These are phyloP conservation scores for Plumapathes pennacea DNA, from an alignment of 92 coral and sea anemone species.

Conservation along the genomic window DNA sequence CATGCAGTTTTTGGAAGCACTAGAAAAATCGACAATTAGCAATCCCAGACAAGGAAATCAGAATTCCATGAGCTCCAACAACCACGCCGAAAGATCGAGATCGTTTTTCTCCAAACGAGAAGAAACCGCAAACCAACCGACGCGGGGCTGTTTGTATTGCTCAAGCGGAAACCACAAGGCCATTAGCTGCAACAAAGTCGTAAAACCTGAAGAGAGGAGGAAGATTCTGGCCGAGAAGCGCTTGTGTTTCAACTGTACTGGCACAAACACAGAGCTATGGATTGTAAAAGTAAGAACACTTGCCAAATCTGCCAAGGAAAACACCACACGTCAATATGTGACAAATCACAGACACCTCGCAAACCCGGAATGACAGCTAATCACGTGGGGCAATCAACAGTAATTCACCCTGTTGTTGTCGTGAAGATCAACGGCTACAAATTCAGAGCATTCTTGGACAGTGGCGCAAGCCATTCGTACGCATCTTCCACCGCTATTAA, in stretches of 20 bases:
- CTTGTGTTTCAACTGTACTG: constrained; percentile 66
- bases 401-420: constrained; percentile 54
- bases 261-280: constrained; percentile 45
- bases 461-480: constrained; percentile 62
- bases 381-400: constrained; percentile 32
- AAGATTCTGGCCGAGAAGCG: constrained; percentile 44
- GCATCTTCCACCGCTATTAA: constrained; percentile 53
- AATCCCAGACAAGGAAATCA: constrained; percentile 48
- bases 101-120: constrained; percentile 7
- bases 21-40: constrained; percentile 33
- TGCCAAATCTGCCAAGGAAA: constrained; percentile 38
- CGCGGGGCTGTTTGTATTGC: constrained; percentile 17
- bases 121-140: constrained; percentile 14
- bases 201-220: constrained; percentile 42
- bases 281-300: constrained; percentile 50
- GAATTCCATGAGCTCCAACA: not conserved
- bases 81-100: constrained; percentile 5
- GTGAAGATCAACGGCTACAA: constrained; percentile 40
- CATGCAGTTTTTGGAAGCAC: constrained; percentile 22
- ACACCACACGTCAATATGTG: constrained; percentile 66
- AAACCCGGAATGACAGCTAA: constrained; percentile 51
- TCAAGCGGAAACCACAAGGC: constrained; percentile 12
- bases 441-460: constrained; percentile 65
- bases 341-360: constrained; percentile 20
- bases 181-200: constrained; percentile 17